Base-by-base conservation (phyloP, 2,888 invertebrate species). In the Drosophila colorata region DNA sequence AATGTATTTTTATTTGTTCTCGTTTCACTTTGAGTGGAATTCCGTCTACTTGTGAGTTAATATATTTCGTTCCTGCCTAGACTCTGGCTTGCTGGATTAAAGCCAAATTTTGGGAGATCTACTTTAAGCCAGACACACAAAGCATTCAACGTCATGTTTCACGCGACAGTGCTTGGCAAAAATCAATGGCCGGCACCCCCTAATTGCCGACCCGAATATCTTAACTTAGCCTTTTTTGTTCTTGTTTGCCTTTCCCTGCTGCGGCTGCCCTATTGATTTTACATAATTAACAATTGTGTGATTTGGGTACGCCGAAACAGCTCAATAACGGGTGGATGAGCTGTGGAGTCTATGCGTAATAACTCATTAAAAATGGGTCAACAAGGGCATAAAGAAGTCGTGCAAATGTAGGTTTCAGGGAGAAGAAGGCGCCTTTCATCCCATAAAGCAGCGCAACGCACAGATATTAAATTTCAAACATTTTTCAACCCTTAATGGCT, bases 201-300 rank as follows among this genome's bases (percentile, higher is more conserved):
- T 48, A 55, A 61, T 49, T 47, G 18, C 20, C 43, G 8, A 37
- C n/a, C 37, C 46, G 6, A 43, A 33, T 53, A 35, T 59, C n/a
- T 48, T 53, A 35, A 48, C 41, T 57, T 65, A 52, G 49, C n/a
- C 43, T 40, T 33, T 14, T 33, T 44, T 49, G 43, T 38, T 23
- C 47, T 40, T 65, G 40, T n/a, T 63, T 51, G 46, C 31, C 46
- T 31, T 41, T 5, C 14, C 33, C 11, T 18, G 13, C 28, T 52
- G 55, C 23, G 37, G 38, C 37, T 46, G 48, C 14, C 52, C 55
- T 84, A 82, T 82, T 78, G 85, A 87, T 83, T 84, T 84, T 80
- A 69, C 76, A 71, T 81, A 80, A 87, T 80, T 78, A 73, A 80
- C 67, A 66, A 56, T 58, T 67, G 65, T 69, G 57, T 68, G 64